phyloP scores from a whole-genome alignment of 1,140 invertebrate genomes.

The Charaxes varanes region DNA sequence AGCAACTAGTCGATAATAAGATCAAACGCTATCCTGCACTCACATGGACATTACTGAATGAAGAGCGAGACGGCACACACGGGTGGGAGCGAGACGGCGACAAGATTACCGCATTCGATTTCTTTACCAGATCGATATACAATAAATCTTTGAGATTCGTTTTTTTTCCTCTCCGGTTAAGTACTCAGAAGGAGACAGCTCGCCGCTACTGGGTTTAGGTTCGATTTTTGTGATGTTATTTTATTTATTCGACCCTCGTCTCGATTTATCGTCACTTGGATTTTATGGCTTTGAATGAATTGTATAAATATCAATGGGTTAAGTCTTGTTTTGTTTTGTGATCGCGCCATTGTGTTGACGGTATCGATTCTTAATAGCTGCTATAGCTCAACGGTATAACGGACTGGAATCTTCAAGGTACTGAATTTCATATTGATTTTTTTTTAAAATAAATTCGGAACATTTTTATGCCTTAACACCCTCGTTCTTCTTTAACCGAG shows the following conservation, averaged over 20 bases:
- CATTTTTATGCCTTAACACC: too few species aligned
- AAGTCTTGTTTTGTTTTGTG: constrained; percentile 4
- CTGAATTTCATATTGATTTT: too few species aligned
- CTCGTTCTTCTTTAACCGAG: too few species aligned
- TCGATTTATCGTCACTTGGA: constrained; percentile 39
- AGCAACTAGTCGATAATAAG: too few species aligned
- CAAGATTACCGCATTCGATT: constrained; percentile 42
- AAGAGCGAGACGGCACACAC: constrained; percentile 30
- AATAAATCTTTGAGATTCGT: constrained; percentile 54
- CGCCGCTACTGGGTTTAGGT: constrained; percentile 55
- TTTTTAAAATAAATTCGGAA: too few species aligned
- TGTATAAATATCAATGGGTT: constrained; percentile 31
- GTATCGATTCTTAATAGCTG: too few species aligned
- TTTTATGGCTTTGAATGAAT: constrained; percentile 34
- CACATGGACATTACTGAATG: constrained; percentile 37
- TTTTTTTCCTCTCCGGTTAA: constrained; percentile 49
- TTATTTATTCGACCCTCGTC: constrained; percentile 32
- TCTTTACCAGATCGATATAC: constrained; percentile 58
- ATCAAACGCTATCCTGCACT: too few species aligned
- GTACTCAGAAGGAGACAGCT: constrained; percentile 51
- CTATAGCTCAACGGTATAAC: too few species aligned
- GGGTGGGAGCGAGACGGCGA: constrained; percentile 20
- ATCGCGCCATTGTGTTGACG: constrained; percentile 10
- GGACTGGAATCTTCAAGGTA: too few species aligned
- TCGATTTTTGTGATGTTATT: constrained; percentile 36